Conservation (phyloP, 2,113 vertebrate species). For the Datnioides undecimradiatus region DNA sequence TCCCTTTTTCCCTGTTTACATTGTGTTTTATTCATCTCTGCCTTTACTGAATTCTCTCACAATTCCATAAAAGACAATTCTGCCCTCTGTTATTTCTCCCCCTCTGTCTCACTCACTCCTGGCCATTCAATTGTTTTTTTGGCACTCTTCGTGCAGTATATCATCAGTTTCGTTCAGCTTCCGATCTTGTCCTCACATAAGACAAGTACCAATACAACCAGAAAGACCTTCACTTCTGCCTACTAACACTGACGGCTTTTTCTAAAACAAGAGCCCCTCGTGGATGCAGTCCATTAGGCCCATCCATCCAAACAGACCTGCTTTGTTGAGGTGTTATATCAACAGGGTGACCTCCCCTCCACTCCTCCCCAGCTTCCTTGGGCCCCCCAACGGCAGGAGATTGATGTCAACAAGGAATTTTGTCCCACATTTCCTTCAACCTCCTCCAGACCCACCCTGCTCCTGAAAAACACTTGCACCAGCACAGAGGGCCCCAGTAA, state of each 20-base stretch:
- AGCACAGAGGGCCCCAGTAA: slow-evolving; percentile 79
- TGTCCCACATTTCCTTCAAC: slow-evolving; percentile 79
- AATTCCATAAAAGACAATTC: not conserved
- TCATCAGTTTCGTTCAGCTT: slow-evolving; percentile 39
- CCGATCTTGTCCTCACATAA: slow-evolving; percentile 50
- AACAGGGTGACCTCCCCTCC: slow-evolving; percentile 82
- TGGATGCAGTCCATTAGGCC: slow-evolving; percentile 77
- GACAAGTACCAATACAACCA: slow-evolving; percentile 28
- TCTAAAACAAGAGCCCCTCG: slow-evolving; percentile 72
- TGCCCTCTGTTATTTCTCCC: not conserved
- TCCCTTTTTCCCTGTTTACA: slow-evolving; percentile 18
- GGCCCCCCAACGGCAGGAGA: slow-evolving; percentile 84
- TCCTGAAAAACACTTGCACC: slow-evolving; percentile 79
- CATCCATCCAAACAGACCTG: slow-evolving; percentile 82
- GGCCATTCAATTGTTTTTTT: slow-evolving; percentile 34
- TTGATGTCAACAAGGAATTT: slow-evolving; percentile 86
- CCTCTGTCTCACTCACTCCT: slow-evolving; percentile 27
- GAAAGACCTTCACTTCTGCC: slow-evolving; percentile 32
- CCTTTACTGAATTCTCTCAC: not conserved
- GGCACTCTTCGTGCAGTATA: slow-evolving; percentile 22
- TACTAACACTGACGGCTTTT: slow-evolving; percentile 56
- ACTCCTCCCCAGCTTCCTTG: slow-evolving; percentile 79
- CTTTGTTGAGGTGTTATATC: slow-evolving; percentile 87
- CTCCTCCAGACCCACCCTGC: slow-evolving; percentile 75
- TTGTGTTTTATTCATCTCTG: slow-evolving; percentile 17